These are phyloP conservation scores for Gallinago nigripennis DNA, from an alignment of 2,797 vertebrate species.

Conservation along the genomic window DNA sequence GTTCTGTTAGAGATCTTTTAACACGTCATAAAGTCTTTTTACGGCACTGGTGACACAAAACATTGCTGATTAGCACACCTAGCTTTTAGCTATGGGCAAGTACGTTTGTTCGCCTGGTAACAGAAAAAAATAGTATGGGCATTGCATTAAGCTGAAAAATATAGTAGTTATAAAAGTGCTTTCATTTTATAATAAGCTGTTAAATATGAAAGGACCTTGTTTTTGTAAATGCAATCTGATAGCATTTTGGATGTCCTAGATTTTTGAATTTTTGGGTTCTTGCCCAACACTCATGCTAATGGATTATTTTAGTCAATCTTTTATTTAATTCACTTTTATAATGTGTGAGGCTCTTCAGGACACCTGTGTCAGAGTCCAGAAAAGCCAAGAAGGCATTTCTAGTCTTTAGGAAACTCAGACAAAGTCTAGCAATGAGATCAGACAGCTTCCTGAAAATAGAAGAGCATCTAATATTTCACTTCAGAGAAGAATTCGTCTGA, in stretches of 20 bases:
- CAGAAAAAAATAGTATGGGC: slow-evolving; percentile 52
- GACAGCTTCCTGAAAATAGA: background rate
- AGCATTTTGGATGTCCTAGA: background rate
- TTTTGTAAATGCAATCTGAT: background rate
- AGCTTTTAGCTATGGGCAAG: slow-evolving; percentile 39
- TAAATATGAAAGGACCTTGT: background rate
- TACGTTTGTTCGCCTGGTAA: slow-evolving; percentile 62
- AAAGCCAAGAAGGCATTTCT: background rate
- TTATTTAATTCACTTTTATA: background rate
- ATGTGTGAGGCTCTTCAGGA: background rate
- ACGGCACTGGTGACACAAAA: background rate
- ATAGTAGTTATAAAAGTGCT: slow-evolving; percentile 26
- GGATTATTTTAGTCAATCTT: background rate
- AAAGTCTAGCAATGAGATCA: background rate
- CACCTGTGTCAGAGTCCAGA: background rate
- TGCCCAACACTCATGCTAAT: background rate
- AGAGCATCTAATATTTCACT: background rate
- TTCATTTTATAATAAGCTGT: background rate
- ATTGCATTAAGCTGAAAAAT: slow-evolving; percentile 45
- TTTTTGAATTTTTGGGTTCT: background rate
- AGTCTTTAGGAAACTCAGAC: background rate
- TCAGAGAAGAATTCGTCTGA: background rate
- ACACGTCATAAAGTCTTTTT: slow-evolving; percentile 8
- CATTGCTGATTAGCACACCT: slow-evolving; percentile 37
- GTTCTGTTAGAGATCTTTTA: slow-evolving; percentile 33